phyloP scores from a whole-genome alignment of 2,113 vertebrate species.

The Archocentrus centrarchus region DNA sequence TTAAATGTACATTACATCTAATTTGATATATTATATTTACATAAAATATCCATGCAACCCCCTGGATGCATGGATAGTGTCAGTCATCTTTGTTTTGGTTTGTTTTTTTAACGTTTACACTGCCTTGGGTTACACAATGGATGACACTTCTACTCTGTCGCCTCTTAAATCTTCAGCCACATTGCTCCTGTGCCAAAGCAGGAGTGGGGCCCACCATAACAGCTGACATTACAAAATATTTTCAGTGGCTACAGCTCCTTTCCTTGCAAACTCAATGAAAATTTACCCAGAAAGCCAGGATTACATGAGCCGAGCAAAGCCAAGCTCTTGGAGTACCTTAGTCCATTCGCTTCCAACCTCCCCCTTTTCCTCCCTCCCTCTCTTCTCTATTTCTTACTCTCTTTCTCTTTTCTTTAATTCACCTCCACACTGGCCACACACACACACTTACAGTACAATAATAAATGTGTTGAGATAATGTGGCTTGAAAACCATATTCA shows the following conservation, averaged over 20 bases:
- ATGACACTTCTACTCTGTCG: constrained; percentile 61
- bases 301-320: constrained; percentile 59
- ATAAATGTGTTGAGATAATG: constrained; percentile 87
- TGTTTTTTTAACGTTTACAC: constrained; percentile 28
- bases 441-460: constrained; percentile 83
- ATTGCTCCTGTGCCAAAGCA: constrained; percentile 56
- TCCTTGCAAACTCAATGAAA: constrained; percentile 71
- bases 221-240: constrained; percentile 79
- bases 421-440: constrained; percentile 81
- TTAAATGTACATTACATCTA: not conserved
- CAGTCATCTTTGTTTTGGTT: constrained; percentile 27
- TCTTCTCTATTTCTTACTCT: constrained; percentile 42
- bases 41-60: not conserved
- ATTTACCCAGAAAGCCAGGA: constrained; percentile 55
- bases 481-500: constrained; percentile 83
- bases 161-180: constrained; percentile 65
- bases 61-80: not conserved
- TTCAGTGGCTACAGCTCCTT: constrained; percentile 71
- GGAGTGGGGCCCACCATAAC: constrained; percentile 69
- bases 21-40: too few species aligned
- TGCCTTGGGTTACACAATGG: constrained; percentile 56
- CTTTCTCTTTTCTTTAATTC: constrained; percentile 64
- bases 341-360: constrained; percentile 47
- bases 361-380: constrained; percentile 19
- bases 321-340: constrained; percentile 64